phyloP scores from a whole-genome alignment of 2,113 vertebrate genomes.

The Psilopogon haemacephalus region DNA sequence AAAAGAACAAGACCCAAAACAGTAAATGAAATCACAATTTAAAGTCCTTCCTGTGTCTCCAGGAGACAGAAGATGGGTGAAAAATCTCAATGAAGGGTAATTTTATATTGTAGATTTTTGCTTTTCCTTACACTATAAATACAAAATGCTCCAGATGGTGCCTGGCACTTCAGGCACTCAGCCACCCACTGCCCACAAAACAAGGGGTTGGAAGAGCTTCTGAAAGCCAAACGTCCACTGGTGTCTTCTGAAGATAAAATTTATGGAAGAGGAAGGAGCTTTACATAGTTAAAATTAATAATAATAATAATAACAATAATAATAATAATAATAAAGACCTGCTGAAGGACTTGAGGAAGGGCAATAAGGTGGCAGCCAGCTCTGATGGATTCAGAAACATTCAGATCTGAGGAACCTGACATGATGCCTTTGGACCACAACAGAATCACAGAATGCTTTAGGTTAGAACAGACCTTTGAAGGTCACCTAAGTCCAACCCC shows the following conservation, averaged over 20 bases:
- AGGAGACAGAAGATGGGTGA: neutral
- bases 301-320: no score
- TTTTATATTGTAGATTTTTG: neutral
- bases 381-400: neutral
- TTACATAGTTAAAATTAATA: neutral
- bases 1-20: no score
- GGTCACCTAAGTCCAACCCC: no score
- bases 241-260: neutral
- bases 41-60: neutral
- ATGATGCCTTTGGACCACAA: neutral
- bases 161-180: neutral
- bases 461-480: no score
- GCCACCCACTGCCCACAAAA: neutral
- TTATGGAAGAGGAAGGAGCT: neutral
- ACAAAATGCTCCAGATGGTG: rapidly evolving
- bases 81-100: neutral
- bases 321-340: no score
- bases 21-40: no score
- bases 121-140: neutral
- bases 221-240: neutral
- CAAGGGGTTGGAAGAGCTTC: neutral
- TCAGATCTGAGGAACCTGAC: rapidly evolving
- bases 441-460: no score
- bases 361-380: neutral
- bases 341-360: neutral